Conservation (phyloP, 2,888 invertebrate species). For the Drosophila melanocephala region DNA sequence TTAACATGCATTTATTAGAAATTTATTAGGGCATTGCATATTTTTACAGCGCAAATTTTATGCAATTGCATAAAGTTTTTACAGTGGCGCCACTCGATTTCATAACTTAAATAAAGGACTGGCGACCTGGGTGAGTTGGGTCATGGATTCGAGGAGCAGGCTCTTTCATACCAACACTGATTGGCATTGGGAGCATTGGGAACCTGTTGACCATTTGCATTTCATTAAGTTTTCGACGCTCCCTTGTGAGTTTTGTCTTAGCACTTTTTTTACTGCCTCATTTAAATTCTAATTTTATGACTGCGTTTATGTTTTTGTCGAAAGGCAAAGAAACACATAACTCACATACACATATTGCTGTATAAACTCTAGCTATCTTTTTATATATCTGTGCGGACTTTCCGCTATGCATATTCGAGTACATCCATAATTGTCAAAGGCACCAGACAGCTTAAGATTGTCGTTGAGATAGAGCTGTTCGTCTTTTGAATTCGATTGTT, state of each 20-base stretch:
- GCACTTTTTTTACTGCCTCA: slow-evolving; percentile 64
- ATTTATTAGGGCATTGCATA: slow-evolving; percentile 64
- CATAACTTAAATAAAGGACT: slow-evolving; percentile 63
- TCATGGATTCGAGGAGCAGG: slow-evolving; percentile 3
- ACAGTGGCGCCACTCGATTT: slow-evolving; percentile 72
- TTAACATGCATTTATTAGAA: slow-evolving; percentile 76
- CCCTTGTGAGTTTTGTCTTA: slow-evolving; percentile 46
- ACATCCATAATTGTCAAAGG: slow-evolving; percentile 59
- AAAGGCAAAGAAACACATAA: slow-evolving; percentile 57
- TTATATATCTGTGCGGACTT: slow-evolving; percentile 52
- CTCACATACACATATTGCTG: slow-evolving; percentile 8
- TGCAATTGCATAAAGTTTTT: slow-evolving; percentile 73
- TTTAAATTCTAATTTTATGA: slow-evolving; percentile 82
- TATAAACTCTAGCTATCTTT: slow-evolving; percentile 53
- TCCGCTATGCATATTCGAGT: slow-evolving; percentile 54
- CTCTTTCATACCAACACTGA: slow-evolving; percentile 68
- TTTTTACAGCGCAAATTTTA: slow-evolving; percentile 64
- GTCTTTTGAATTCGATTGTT: slow-evolving; percentile 22
- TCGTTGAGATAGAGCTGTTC: slow-evolving; percentile 21
- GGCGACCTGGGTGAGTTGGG: neutral
- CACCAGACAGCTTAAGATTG: slow-evolving; percentile 29
- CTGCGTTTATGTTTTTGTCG: slow-evolving; percentile 72
- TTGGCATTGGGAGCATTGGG: slow-evolving; percentile 62
- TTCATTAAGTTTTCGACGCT: slow-evolving; percentile 67
- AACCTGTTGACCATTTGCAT: slow-evolving; percentile 84